Percentiles rank a stretch among this genome's conserved stretches.
These are phyloP conservation scores for Gorilla gorilla DNA, from an alignment of 2,113 vertebrate species.

Conservation along the genomic window DNA sequence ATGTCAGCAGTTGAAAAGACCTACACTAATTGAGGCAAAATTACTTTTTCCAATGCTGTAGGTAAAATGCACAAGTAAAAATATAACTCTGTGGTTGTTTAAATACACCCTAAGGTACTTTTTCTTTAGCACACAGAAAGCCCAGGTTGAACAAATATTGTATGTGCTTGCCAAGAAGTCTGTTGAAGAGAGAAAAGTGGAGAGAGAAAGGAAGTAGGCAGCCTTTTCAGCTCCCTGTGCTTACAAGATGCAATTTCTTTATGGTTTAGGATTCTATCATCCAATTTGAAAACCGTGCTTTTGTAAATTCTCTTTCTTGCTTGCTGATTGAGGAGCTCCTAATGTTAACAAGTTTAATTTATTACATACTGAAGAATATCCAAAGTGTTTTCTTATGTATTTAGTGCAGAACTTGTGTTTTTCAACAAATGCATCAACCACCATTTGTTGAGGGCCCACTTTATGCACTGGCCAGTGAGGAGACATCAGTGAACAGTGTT, in stretches of 20 bases:
- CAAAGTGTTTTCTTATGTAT: not conserved
- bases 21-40: conserved; percentile 20
- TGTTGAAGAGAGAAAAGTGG: not conserved
- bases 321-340: not conserved
- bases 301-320: not conserved
- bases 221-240: not conserved
- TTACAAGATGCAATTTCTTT: not conserved
- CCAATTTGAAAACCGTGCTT: not conserved
- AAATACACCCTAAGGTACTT: conserved; percentile 22
- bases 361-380: not conserved
- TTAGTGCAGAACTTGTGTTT: not conserved
- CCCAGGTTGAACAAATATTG: not conserved
- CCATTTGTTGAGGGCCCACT: fast-evolving
- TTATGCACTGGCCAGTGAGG: not conserved
- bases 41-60: conserved; percentile 16
- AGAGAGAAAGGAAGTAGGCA: not conserved
- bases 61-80: conserved; percentile 27
- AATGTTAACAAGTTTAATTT: not conserved
- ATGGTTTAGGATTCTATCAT: not conserved
- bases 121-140: conserved; percentile 25
- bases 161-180: not conserved
- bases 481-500: not conserved
- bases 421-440: not conserved
- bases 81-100: not conserved
- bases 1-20: conserved; percentile 50